phyloP scores from a whole-genome alignment of 1,140 invertebrate species.

The Heliconius himera region DNA sequence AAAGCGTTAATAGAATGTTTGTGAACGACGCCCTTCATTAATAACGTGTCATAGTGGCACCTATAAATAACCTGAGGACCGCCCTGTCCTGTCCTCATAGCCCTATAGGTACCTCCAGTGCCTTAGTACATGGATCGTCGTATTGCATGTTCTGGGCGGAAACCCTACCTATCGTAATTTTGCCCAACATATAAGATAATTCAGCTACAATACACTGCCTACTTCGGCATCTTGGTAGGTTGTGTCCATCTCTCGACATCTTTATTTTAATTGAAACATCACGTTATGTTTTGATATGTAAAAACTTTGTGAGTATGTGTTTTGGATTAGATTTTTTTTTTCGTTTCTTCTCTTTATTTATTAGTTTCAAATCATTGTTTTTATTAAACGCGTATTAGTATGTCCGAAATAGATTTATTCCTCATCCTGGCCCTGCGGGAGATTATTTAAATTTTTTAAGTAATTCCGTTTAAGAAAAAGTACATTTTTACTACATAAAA shows the following conservation, averaged over 20 bases:
- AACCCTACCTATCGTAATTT: slow-evolving; percentile 31
- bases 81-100: slow-evolving; percentile 19
- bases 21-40: slow-evolving; percentile 58
- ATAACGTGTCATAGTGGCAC: slow-evolving; percentile 63
- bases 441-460: neutral
- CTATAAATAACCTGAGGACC: slow-evolving; percentile 59
- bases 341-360: neutral
- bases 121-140: neutral
- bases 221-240: slow-evolving; percentile 10
- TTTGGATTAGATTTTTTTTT: no score
- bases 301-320: no score
- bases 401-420: neutral
- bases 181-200: slow-evolving; percentile 34
- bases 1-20: slow-evolving; percentile 44
- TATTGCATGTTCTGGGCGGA: slow-evolving; percentile 33
- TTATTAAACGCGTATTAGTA: neutral
- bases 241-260: slow-evolving; percentile 17
- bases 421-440: neutral
- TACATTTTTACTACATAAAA: neutral
- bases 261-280: slow-evolving; percentile 25
- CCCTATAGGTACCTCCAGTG: neutral
- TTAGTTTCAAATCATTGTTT: neutral
- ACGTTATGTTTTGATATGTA: neutral
- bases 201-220: slow-evolving; percentile 28
- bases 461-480: neutral